Evolutionary conservation across 2,113 vertebrate species (phyloP).

Genomic region (Rafetus swinhoei): DNA sequence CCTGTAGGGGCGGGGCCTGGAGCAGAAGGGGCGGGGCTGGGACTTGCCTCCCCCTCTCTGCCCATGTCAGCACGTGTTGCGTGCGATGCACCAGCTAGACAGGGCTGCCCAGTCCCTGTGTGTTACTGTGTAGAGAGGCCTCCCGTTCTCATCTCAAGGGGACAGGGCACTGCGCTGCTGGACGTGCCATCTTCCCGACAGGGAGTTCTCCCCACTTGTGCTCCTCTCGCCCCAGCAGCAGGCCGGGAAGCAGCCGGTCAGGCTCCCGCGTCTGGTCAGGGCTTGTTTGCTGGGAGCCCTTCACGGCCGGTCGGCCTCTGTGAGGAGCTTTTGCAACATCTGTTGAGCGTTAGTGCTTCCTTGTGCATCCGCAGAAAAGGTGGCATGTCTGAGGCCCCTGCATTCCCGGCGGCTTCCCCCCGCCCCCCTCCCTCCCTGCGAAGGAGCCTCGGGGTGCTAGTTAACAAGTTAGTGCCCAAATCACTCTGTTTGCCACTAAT

Average conservation of each 20-base stretch:
- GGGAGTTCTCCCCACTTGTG: background rate
- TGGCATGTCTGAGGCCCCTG: background rate
- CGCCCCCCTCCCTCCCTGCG: background rate
- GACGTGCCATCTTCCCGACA: background rate
- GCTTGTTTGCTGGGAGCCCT: background rate
- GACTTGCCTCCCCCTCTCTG: too few relatives aligned
- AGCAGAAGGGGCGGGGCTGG: too few relatives aligned
- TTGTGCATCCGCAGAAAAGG: background rate
- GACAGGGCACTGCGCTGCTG: fast-evolving
- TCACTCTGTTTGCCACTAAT: constrained; percentile 70
- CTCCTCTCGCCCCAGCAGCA: background rate
- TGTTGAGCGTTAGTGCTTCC: fast-evolving
- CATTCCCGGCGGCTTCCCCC: background rate
- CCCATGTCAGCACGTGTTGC: background rate
- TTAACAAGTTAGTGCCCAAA: constrained; percentile 59
- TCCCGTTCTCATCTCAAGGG: background rate
- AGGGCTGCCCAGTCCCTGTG: fast-evolving
- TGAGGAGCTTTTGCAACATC: background rate
- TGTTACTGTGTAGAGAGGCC: background rate
- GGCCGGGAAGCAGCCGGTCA: background rate
- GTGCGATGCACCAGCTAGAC: background rate
- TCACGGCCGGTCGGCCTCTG: background rate
- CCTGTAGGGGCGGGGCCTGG: too few relatives aligned
- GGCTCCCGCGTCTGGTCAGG: background rate
- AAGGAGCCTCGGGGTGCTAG: background rate